Evolutionary conservation across 1,140 invertebrate genomes (phyloP).

Genomic region (Steinernema feltiae): DNA sequence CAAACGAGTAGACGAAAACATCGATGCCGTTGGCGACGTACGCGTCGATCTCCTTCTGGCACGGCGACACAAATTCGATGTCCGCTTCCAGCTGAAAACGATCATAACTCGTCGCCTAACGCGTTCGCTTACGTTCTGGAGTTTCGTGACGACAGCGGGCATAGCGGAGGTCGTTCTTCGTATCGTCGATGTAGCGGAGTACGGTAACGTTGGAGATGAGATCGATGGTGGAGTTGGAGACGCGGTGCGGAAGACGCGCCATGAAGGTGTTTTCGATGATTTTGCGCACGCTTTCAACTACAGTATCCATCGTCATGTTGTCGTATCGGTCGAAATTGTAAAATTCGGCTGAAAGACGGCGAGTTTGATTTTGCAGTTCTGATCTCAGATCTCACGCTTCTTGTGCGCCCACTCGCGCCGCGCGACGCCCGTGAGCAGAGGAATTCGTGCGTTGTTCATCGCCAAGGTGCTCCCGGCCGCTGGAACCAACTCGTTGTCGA

Average conservation of each 20-base stretch:
- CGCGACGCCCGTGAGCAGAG: slow-evolving; percentile 55
- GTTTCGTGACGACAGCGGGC: slow-evolving; percentile 43
- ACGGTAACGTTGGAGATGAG: slow-evolving; percentile 24
- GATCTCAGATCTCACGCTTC: slow-evolving; percentile 42
- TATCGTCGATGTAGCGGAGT: slow-evolving; percentile 31
- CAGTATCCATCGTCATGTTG: slow-evolving; percentile 36
- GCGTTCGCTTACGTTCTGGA: slow-evolving; percentile 46
- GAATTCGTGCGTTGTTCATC: slow-evolving; percentile 44
- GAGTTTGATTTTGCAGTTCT: neutral
- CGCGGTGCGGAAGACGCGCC: slow-evolving; percentile 36
- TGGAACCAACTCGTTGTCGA: slow-evolving; percentile 50
- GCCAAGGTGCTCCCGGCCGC: slow-evolving; percentile 42
- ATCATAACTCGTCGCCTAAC: neutral
- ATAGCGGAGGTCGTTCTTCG: slow-evolving; percentile 35
- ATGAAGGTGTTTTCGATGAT: slow-evolving; percentile 39
- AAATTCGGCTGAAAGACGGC: slow-evolving; percentile 44
- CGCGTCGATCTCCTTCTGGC: slow-evolving; percentile 49
- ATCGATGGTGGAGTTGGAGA: slow-evolving; percentile 48
- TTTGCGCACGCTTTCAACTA: slow-evolving; percentile 37
- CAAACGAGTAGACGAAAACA: slow-evolving; percentile 55
- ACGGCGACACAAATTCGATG: slow-evolving; percentile 56
- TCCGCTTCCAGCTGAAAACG: slow-evolving; percentile 52
- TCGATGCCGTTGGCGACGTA: slow-evolving; percentile 41
- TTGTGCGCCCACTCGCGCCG: slow-evolving; percentile 55
- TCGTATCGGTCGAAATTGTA: slow-evolving; percentile 50